A percentile compares a stretch with the other conserved stretches of the same genome.
Evolutionary conservation across 2,888 invertebrate genomes (phyloP).

Genomic region (Tenthredo livida): DNA sequence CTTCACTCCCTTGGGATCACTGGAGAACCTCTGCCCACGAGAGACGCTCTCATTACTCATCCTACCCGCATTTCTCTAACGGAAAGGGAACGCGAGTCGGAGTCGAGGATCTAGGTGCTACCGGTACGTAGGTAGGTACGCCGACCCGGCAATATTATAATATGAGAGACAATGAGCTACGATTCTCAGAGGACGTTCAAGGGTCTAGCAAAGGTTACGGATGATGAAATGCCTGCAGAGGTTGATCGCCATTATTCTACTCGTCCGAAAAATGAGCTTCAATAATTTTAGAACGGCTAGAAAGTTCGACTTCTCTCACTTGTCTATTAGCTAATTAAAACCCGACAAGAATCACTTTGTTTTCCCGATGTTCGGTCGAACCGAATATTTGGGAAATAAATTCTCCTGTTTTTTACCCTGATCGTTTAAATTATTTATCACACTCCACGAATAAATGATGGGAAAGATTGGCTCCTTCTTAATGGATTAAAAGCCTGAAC

Average conservation of each 20-base stretch:
- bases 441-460: conserved; percentile 12
- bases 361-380: neutral
- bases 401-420: conserved; percentile 8
- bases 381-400: neutral
- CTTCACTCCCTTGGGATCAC: conserved; percentile 38
- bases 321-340: neutral
- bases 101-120: neutral
- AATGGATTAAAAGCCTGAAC: conserved; percentile 36
- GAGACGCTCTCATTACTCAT: conserved; percentile 50
- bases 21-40: conserved; percentile 34
- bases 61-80: conserved; percentile 30
- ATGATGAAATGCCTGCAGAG: neutral
- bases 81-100: neutral
- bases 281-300: neutral
- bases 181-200: conserved; percentile 6
- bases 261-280: neutral
- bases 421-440: conserved; percentile 24
- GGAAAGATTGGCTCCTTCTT: conserved; percentile 27
- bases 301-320: neutral
- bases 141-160: conserved; percentile 30
- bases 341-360: neutral
- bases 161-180: conserved; percentile 27
- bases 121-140: neutral
- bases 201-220: neutral
- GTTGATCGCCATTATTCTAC: neutral